Base-by-base conservation (phyloP, 2,888 invertebrate species). In the Hylaea fasciaria region DNA sequence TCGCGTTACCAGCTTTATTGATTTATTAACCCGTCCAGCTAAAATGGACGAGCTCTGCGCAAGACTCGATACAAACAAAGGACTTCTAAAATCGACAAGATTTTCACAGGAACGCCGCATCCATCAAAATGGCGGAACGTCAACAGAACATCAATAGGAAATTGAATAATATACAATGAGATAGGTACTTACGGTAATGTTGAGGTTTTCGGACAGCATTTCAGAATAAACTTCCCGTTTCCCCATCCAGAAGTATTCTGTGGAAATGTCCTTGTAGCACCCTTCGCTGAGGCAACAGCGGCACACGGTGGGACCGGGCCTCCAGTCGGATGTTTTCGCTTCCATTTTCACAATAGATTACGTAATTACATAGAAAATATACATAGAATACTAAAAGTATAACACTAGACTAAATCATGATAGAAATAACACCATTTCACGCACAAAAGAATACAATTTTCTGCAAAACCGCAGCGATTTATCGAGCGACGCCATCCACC, bases 211-310 rank as follows among this genome's bases (percentile, higher is more conserved):
- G 1, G 78, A 71, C 16, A 92, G 81, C 91, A 92, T 91, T 73
- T 91, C 91, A 2, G 86, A 78, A 66, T 92, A 92, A 32, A 91
- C 89, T 78, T 92, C 91, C 43, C 87, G 79, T 65, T 89, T 90
- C 61, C 91, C 91, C 91, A 92, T 92, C 91, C 91, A 92, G 68
- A 91, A 91, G 80, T 92, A 92, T 82, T 91, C 91, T 12, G 91
- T 91, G 37, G 91, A 89, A 77, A 92, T 91, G 69, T 92, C 91
- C 72, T 92, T 92, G 67, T 92, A 91, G 62, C 91, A 91, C 1
- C 91, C 91, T 64, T 92, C 91, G 0, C 86, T 66, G 2, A 91
- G 76, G 72, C 91, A 91, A 82, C 91, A 91, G 4, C 91, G 86
- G 69, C 91, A 91, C 52, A 92, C 91, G 13, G 86, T 85, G 0